Conservation (phyloP, 2,113 vertebrate genomes). For the Loxodonta africana region DNA sequence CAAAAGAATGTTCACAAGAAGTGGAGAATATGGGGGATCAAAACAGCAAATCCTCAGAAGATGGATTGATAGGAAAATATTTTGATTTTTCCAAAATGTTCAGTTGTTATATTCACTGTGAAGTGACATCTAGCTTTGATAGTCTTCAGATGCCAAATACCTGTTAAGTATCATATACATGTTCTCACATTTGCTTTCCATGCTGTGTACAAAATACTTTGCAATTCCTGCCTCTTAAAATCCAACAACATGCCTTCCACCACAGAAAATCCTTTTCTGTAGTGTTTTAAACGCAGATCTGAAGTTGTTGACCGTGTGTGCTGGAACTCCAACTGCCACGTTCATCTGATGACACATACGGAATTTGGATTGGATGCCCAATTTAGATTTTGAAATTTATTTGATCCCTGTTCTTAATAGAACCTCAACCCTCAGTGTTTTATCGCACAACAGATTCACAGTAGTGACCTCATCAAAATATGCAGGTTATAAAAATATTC, state of each 20-base stretch:
- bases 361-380: background rate
- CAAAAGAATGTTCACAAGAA: background rate
- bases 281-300: slow-evolving; percentile 1
- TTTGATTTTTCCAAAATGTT: background rate
- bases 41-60: background rate
- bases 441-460: background rate
- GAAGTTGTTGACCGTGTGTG: background rate
- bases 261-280: background rate
- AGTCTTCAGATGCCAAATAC: slow-evolving; percentile 31
- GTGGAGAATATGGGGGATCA: background rate
- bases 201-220: background rate
- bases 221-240: background rate
- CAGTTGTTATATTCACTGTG: background rate
- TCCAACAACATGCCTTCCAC: background rate
- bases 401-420: background rate
- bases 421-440: background rate
- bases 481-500: background rate
- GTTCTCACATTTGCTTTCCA: slow-evolving; percentile 38
- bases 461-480: background rate
- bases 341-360: background rate
- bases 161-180: background rate
- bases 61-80: background rate
- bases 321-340: background rate
- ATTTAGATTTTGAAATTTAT: slow-evolving; percentile 58
- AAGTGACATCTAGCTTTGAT: background rate